Base-by-base conservation (phyloP, 2,113 vertebrate genomes). In the Salvator merianae region DNA sequence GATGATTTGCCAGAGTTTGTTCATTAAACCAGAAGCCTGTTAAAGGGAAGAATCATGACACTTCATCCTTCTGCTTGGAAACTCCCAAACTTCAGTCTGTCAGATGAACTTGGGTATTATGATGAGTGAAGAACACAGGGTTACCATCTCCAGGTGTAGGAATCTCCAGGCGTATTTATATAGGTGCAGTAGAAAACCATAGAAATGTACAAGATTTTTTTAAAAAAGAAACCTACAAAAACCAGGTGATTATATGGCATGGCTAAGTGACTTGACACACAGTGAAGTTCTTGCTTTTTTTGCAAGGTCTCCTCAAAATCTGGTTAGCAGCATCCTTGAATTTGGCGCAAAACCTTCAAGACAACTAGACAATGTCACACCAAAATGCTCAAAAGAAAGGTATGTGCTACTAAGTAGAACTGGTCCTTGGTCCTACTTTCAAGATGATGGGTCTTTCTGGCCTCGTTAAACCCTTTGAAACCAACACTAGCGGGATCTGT, bases 371-470 rank as follows among this genome's bases (percentile, higher is more conserved):
- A 24, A 40, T 55, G 7, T n/a, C 65, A 36, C 5, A n/a, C 55
- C 16, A 59, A 59, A 59, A 59, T 59, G 55, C 2, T 36, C 43
- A 36, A n/a, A 55, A 40, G 28, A 40, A 82, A 43, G 82, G 91
- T 77, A 73, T 86, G 62, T 62, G 28, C 50, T 55, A 86, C 76
- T 88, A 73, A 0, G 0, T 50, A 71, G 83, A 55, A 75, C 77
- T 88, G 75, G 73, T 81, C 89, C 91, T 80, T 0, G 0, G 0
- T 43, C 85, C 82, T 77, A 81, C 13, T 89, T 83, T 93, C 79
- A 92, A 88, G 88, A 91, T n/a, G 79, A 91, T 85, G 68, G 90
- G 87, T 69, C 91, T 89, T 75, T 72, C 32, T 13, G 92, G 86
- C 87, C 0, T 78, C 86, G 85, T 16, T 32, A 93, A 1, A 88